Evolutionary conservation across 92 coral and sea anemone genomes (phyloP).

Genomic region (Paramuricea clavata): DNA sequence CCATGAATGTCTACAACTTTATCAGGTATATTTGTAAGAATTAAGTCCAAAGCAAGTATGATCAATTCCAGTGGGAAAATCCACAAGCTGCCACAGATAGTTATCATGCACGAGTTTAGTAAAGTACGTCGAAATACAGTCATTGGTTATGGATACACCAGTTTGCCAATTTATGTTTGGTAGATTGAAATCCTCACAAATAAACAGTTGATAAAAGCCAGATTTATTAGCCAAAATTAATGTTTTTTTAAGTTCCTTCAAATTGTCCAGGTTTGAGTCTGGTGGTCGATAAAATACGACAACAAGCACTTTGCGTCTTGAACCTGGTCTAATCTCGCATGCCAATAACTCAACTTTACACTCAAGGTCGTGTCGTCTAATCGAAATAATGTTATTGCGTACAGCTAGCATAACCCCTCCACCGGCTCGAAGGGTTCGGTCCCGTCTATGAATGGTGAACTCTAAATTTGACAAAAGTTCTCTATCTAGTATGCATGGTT

Average conservation of each 20-base stretch:
- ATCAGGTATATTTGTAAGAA: conserved; percentile 64
- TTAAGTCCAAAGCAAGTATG: conserved; percentile 51
- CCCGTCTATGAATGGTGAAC: conserved; percentile 73
- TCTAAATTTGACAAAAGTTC: conserved; percentile 53
- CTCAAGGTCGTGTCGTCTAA: conserved; percentile 16
- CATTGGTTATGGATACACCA: conserved; percentile 40
- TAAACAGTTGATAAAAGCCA: conserved; percentile 64
- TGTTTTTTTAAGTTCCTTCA: conserved; percentile 66
- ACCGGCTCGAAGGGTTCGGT: conserved; percentile 49
- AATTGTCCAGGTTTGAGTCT: conserved; percentile 6
- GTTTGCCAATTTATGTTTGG: conserved; percentile 66
- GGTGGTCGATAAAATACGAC: conserved; percentile 54
- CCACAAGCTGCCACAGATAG: conserved; percentile 64
- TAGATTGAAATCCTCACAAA: conserved; percentile 78
- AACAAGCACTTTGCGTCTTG: conserved; percentile 44
- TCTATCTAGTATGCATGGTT: conserved; percentile 41
- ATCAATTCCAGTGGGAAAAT: conserved; percentile 69
- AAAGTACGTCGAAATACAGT: conserved; percentile 23
- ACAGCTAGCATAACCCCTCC: conserved; percentile 71
- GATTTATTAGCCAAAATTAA: conserved; percentile 41
- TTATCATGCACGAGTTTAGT: conserved; percentile 67
- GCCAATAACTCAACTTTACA: conserved; percentile 20
- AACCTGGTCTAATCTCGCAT: conserved; percentile 46
- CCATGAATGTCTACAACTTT: conserved; percentile 63
- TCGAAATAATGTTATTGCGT: conserved; percentile 51